These are phyloP conservation scores for Rhyacophila brunnea DNA, from an alignment of 1,140 invertebrate species.

Conservation along the genomic window DNA sequence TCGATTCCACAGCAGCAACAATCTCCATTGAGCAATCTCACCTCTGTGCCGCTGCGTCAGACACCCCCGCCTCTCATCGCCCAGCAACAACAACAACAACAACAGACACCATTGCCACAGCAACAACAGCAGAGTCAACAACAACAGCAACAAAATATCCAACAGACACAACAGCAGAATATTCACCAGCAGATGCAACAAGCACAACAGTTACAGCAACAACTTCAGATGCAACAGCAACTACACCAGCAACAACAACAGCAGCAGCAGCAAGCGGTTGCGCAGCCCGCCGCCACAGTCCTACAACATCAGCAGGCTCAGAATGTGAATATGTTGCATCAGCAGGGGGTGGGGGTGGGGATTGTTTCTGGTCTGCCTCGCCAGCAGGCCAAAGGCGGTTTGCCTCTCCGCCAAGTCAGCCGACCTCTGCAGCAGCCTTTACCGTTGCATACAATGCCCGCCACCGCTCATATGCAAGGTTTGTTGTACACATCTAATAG, in stretches of 20 bases:
- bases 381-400: background rate
- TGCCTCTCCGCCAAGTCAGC: constrained; percentile 13
- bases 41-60: constrained; percentile 14
- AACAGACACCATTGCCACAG: constrained; percentile 11
- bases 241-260: constrained; percentile 8
- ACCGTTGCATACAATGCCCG: constrained; percentile 13
- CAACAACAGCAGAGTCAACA: constrained; percentile 12
- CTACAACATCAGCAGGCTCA: constrained; percentile 12
- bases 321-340: constrained; percentile 3
- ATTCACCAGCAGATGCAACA: constrained; percentile 3
- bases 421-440: constrained; percentile 20
- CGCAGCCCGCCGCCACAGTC: background rate
- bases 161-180: constrained; percentile 13
- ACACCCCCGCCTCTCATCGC: constrained; percentile 18
- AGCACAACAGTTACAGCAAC: constrained; percentile 10
- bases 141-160: background rate
- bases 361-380: too few species aligned
- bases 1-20: constrained; percentile 14
- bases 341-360: background rate
- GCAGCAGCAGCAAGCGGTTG: constrained; percentile 8
- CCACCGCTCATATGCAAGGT: constrained; percentile 7
- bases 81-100: constrained; percentile 6
- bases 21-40: constrained; percentile 4
- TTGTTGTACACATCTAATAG: too few species aligned
- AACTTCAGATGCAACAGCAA: background rate